Evolutionary conservation across 2,888 invertebrate genomes (phyloP), one percentile per base, ranked within the genome.

Genomic region (Cephus sareptanus): DNA sequence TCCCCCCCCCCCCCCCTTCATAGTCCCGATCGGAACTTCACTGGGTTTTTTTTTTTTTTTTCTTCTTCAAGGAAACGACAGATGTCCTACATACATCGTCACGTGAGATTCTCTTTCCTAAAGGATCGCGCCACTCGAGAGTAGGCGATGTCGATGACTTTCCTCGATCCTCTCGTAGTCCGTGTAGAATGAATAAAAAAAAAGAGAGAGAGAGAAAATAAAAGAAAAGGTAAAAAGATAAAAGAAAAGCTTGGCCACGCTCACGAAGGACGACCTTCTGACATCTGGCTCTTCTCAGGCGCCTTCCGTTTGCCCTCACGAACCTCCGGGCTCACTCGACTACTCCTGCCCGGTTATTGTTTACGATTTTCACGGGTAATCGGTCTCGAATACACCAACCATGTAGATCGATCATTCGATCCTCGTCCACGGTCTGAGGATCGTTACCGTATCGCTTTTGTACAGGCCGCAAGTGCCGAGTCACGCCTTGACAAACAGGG

Each of bases 401-500:
- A 87, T 86, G 86, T 89, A 88, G 90, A 91, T 91, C 88, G 90
- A 91, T 91, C 89, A 86, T 87, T 81, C 81, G 85, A 86, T 87
- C 81, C 84, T 85, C 81, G 80, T 81, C 34, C 78, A 37, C 74
- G 71, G 69, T 75, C 70, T 71, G 76, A 77, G 37, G 34, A 23
- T 34, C 33, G 1, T 34, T 34, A 76, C 76, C 77, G 79, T 79
- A 77, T 88, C 83, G 86, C 84, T 85, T 88, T 88, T 88, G 86
- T 88, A 84, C 81, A 82, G 85, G 87, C 85, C 88, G 86, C 90
- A 90, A 91, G 91, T 91, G 91, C 89, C 91, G 90, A 91, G 91
- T 91, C 91, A 91, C 91, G 91, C 91, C 91, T 91, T 91, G 91
- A 88, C 90, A 90, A 91, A 91, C 91, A 89, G 90, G 90, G 91